Evolutionary conservation across 2,888 invertebrate species (phyloP), one percentile per base, ranked within the genome.

Genomic region (Lasioglossum vierecki): DNA sequence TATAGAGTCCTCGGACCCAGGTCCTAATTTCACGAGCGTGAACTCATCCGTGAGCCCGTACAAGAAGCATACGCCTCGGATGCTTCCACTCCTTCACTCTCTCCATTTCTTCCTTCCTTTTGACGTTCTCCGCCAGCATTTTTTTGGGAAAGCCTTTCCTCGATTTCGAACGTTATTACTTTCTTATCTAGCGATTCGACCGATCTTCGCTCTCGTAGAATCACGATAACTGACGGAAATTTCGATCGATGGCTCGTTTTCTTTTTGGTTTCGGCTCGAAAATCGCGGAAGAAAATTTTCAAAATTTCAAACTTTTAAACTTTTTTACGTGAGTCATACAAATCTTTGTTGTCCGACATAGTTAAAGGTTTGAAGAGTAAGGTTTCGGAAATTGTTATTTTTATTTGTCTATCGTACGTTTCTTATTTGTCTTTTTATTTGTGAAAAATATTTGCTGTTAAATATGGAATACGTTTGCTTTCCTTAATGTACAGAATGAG

Each of bases 21-120:
- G 79, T 80, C 84, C 88, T 86, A 90, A 90, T 90, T 90, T 90
- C 89, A 84, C 84, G 87, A 88, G 71, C 77, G 68, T 77, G 77
- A 80, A 80, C 84, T 81, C 88, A 81, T 85, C 84, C 83, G 83
- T 79, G 74, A 39, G 68, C 49, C 68, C 60, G 22, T 30, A 30
- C 63, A 74, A 80, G 78, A 89, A 15, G 63, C 26, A 80, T 39
- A 53, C 39, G 49, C 60, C 22, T 15, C n/a, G 18, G n/a, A n/a
- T 30, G 60, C 53, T 77, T 83, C 41, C 41, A 79, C 76, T 70
- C 30, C 63, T 44, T 68, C 22, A 30, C 49, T 41, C 26, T 30
- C 30, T 46, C 57, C 70, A 63, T 70, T 41, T 22, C 41, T 46
- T 15, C 39, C 46, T 15, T 22, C 39, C 46, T 15, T 11, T 71